Conservation (phyloP, 2,113 vertebrate genomes). For the Chloropsis cyanopogon region DNA sequence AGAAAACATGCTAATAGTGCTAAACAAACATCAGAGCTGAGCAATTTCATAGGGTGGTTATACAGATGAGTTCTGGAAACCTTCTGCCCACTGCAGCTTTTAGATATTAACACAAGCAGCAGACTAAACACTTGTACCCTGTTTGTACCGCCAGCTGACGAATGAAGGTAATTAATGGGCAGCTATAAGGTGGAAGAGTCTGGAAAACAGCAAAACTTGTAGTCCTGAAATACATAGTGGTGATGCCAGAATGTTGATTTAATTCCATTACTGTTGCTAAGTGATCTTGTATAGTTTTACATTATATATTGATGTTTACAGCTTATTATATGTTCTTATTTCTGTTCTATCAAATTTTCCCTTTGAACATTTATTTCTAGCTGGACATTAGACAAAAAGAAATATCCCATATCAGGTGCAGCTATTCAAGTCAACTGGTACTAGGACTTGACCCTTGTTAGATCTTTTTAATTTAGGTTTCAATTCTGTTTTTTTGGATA, state of each 20-base stretch:
- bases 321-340: background rate
- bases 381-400: background rate
- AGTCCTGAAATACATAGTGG: conserved; percentile 11
- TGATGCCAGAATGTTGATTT: conserved; percentile 50
- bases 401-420: background rate
- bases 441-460: conserved; percentile 42
- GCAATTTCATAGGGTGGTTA: conserved; percentile 53
- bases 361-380: conserved; percentile 1
- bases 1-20: conserved; percentile 3
- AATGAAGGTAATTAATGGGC: conserved; percentile 75
- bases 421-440: background rate
- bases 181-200: conserved; percentile 54
- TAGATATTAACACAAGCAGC: conserved; percentile 68
- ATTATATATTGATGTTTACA: background rate
- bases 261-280: background rate
- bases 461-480: conserved; percentile 30
- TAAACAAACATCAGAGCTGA: conserved; percentile 41
- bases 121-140: conserved; percentile 77
- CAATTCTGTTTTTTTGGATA: background rate
- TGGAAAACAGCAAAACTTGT: conserved; percentile 60
- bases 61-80: conserved; percentile 64
- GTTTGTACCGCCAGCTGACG: conserved; percentile 67
- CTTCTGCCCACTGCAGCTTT: conserved; percentile 41
- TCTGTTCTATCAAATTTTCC: background rate
- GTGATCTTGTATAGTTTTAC: background rate